Evolutionary conservation across 2,113 vertebrate species (phyloP).

Genomic region (Xiphorhynchus elegans): DNA sequence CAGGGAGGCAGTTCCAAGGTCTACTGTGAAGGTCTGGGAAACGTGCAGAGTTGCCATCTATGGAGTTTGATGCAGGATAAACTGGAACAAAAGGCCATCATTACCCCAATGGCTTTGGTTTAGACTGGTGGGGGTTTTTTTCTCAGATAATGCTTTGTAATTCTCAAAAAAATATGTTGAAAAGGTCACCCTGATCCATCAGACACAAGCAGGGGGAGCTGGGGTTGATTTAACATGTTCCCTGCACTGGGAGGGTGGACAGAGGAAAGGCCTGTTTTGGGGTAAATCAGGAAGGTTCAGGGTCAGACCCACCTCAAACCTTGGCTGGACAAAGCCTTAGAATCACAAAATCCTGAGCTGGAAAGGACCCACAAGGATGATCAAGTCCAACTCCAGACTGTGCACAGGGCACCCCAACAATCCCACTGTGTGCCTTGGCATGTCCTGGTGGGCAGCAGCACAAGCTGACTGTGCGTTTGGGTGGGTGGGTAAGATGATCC

Average conservation of each 20-base stretch:
- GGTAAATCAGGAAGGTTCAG: background rate
- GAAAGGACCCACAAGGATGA: background rate
- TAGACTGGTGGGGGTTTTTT: background rate
- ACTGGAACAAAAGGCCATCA: background rate
- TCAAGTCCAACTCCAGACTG: background rate
- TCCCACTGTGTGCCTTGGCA: background rate
- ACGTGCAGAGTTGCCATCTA: slow-evolving; percentile 8
- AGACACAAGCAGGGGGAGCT: background rate
- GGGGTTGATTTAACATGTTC: background rate
- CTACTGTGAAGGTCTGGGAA: slow-evolving; percentile 63
- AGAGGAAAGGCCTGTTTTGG: background rate
- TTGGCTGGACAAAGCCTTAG: background rate
- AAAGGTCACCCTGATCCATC: background rate
- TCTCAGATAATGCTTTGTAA: background rate
- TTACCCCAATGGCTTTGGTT: background rate
- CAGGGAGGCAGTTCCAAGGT: slow-evolving; percentile 53
- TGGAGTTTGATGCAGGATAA: slow-evolving; percentile 1
- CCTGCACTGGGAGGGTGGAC: background rate
- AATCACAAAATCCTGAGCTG: background rate
- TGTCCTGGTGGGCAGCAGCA: background rate
- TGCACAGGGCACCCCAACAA: background rate
- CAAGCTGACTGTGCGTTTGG: background rate
- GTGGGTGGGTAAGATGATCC: background rate
- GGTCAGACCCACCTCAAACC: background rate
- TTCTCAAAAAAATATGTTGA: background rate